Evolutionary conservation across 2,888 invertebrate genomes (phyloP).

Genomic region (Melipona bicolor): DNA sequence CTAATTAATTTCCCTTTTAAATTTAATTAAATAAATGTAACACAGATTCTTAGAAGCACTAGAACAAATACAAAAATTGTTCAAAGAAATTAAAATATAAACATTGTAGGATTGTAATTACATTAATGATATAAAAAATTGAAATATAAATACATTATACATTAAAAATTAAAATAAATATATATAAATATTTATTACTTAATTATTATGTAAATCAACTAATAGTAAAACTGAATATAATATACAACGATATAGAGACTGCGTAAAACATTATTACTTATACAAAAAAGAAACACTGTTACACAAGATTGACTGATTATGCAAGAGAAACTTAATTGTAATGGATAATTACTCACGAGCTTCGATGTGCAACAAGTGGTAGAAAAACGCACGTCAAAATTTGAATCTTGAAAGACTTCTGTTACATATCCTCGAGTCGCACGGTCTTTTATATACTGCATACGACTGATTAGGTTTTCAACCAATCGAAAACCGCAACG

Average conservation of each 20-base stretch:
- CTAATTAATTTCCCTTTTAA: not conserved
- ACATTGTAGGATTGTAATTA: no score
- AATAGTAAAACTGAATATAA: constrained; percentile 1
- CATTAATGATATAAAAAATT: not conserved
- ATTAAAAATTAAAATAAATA: not conserved
- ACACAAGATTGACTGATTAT: not conserved
- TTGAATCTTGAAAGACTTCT: constrained; percentile 43
- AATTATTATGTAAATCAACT: not conserved
- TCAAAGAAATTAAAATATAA: not conserved
- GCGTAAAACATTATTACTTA: not conserved
- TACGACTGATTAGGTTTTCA: constrained; percentile 59
- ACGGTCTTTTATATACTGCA: constrained; percentile 56
- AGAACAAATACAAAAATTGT: not conserved
- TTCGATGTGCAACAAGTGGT: constrained; percentile 62
- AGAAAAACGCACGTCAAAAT: constrained; percentile 53
- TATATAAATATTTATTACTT: not conserved
- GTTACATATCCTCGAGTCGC: constrained; percentile 49
- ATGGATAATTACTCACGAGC: constrained; percentile 65
- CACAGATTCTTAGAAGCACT: not conserved
- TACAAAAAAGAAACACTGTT: not conserved
- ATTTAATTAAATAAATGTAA: not conserved
- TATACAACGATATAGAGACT: not conserved
- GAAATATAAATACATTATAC: not conserved
- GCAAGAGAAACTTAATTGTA: not conserved
- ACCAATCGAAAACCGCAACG: constrained; percentile 73